Evolutionary conservation across 2,888 invertebrate species (phyloP).

Genomic region (Trileptium ribeirensis): DNA sequence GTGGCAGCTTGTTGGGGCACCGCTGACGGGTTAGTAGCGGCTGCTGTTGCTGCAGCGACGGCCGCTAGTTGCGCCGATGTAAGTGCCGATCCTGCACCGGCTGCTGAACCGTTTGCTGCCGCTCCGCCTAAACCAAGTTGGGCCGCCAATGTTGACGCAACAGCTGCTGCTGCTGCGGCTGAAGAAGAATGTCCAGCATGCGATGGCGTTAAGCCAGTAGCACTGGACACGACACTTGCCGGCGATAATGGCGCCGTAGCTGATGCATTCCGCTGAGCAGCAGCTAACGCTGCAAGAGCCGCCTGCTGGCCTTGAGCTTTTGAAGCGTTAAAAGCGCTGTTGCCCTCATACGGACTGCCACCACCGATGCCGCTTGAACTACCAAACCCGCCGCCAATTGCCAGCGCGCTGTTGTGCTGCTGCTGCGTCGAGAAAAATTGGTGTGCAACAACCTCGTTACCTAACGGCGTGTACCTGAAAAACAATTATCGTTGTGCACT

Average conservation of each 20-base stretch:
- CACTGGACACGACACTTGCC: not conserved
- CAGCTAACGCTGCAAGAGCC: not conserved
- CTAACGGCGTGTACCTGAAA: slow-evolving; percentile 68
- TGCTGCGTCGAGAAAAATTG: not conserved
- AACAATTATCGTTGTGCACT: too few relatives aligned
- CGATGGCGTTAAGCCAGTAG: not conserved
- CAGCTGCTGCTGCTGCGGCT: not conserved
- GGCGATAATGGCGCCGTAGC: not conserved
- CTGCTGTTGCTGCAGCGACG: slow-evolving; percentile 11
- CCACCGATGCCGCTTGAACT: not conserved
- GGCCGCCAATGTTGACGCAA: not conserved
- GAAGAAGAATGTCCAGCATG: not conserved
- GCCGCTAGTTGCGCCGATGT: not conserved
- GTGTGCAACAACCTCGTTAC: slow-evolving; percentile 64
- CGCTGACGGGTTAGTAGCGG: slow-evolving; percentile 20
- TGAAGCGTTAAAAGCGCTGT: not conserved
- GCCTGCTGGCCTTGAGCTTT: not conserved
- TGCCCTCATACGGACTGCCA: not conserved
- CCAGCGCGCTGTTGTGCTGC: not conserved
- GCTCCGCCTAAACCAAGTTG: not conserved
- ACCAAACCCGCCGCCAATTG: too few relatives aligned
- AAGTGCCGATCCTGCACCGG: not conserved
- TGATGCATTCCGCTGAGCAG: not conserved
- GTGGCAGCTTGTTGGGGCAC: slow-evolving; percentile 45
- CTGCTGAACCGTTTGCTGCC: not conserved